phyloP scores from a whole-genome alignment of 2,888 invertebrate genomes.

The Clivina fossor region DNA sequence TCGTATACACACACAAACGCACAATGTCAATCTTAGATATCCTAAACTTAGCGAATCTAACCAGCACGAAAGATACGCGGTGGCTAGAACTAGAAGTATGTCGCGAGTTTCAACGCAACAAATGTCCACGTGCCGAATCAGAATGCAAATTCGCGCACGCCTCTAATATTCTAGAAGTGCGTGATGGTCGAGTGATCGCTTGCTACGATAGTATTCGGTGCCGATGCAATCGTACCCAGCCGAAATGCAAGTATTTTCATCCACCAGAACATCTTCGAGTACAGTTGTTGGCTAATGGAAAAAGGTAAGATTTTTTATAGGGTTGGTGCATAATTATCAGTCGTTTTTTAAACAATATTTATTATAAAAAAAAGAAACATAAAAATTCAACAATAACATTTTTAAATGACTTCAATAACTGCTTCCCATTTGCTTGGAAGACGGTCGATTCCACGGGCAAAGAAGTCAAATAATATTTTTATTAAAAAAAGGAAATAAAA shows the following conservation, averaged over 20 bases:
- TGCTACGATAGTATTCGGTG: constrained; percentile 20
- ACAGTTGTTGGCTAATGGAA: constrained; percentile 17
- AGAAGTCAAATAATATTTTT: too few relatives aligned
- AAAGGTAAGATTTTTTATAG: too few relatives aligned
- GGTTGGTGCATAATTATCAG: too few relatives aligned
- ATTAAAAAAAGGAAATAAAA: too few relatives aligned
- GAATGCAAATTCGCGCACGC: constrained; percentile 18
- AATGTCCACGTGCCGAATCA: constrained; percentile 10
- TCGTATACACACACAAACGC: too few relatives aligned
- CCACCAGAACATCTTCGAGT: constrained; percentile 6
- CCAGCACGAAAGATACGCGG: constrained; percentile 13
- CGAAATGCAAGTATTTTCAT: constrained; percentile 14
- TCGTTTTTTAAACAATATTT: too few relatives aligned
- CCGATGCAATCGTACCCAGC: constrained; percentile 11
- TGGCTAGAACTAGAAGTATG: constrained; percentile 16
- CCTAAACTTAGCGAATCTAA: constrained; percentile 1
- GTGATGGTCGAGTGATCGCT: constrained; percentile 12
- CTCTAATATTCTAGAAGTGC: neutral
- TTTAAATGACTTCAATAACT: too few relatives aligned
- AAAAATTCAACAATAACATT: too few relatives aligned
- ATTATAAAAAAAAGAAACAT: too few relatives aligned
- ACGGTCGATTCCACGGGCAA: too few relatives aligned
- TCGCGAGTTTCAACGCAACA: constrained; percentile 11
- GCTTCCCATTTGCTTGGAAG: too few relatives aligned
- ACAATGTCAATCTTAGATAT: constrained; percentile 14